A percentile compares a stretch with the other conserved stretches of the same genome.
phyloP scores from a whole-genome alignment of 2,888 invertebrate genomes.

The Mesopsocus fuscifrons region DNA sequence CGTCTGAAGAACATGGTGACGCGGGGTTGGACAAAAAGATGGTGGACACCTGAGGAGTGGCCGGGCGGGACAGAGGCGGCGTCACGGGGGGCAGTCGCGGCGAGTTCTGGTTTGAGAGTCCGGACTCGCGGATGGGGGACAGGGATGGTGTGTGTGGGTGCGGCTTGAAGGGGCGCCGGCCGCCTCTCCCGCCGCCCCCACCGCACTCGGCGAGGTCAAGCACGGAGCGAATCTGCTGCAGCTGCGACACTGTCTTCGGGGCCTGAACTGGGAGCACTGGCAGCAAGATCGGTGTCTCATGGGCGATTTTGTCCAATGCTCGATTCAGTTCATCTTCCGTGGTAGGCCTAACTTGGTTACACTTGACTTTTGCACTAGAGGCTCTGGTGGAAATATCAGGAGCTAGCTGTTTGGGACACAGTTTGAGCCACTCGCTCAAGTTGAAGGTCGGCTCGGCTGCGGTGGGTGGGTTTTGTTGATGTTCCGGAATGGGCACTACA shows the following conservation, averaged over 20 bases:
- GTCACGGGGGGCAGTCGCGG: conserved; percentile 24
- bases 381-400: not conserved
- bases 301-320: conserved; percentile 1
- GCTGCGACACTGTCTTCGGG: not conserved
- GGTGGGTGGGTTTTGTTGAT: not conserved
- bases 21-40: conserved; percentile 24
- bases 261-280: not conserved
- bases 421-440: not conserved
- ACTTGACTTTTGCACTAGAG: conserved; percentile 4
- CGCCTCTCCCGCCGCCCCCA: not conserved
- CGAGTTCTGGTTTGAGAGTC: conserved; percentile 47
- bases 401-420: conserved; percentile 1
- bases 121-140: conserved; percentile 51
- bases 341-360: conserved; percentile 12
- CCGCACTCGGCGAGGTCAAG: conserved; percentile 2
- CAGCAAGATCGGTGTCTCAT: not conserved
- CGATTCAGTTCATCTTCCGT: conserved; percentile 7
- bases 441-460: conserved; percentile 1
- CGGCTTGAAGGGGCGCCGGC: conserved; percentile 13
- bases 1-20: conserved; percentile 16
- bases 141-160: conserved; percentile 28
- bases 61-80: conserved; percentile 11
- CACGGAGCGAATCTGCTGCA: not conserved
- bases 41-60: conserved; percentile 18
- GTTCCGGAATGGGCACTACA: not conserved